Evolutionary conservation across 1,140 invertebrate species (phyloP).

Genomic region (Calycopis cecrops): DNA sequence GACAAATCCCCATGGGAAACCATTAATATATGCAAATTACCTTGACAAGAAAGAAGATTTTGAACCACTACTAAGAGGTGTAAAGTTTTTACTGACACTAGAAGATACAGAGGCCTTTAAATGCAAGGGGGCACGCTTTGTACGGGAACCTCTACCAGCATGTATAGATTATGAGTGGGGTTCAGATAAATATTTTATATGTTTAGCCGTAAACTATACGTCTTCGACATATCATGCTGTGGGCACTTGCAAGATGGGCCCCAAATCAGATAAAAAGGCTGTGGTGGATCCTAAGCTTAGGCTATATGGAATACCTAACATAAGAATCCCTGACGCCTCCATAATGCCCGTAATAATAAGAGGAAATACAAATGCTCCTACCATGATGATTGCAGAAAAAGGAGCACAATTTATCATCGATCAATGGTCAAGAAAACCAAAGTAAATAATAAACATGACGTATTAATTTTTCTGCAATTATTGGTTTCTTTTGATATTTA

Average conservation of each 20-base stretch:
- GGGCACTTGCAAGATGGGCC: slow-evolving; percentile 77
- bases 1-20: slow-evolving; percentile 82
- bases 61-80: slow-evolving; percentile 69
- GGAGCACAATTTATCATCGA: no score
- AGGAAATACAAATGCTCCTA: no score
- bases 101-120: slow-evolving; percentile 73
- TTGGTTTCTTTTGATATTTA: no score
- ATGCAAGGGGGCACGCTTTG: slow-evolving; percentile 72
- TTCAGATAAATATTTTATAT: slow-evolving; percentile 82
- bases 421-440: no score
- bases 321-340: no score
- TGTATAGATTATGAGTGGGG: slow-evolving; percentile 77
- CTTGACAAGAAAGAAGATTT: slow-evolving; percentile 78
- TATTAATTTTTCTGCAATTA: no score
- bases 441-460: no score
- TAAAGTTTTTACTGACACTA: slow-evolving; percentile 32
- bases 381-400: no score
- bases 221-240: slow-evolving; percentile 73
- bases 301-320: no score
- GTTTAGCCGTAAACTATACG: slow-evolving; percentile 79
- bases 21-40: slow-evolving; percentile 87
- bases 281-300: slow-evolving; percentile 31
- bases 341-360: no score
- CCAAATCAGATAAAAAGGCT: slow-evolving; percentile 45
- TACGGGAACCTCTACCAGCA: slow-evolving; percentile 74